Conservation (phyloP, 2,888 invertebrate genomes). For the Polydesmus complanatus region DNA sequence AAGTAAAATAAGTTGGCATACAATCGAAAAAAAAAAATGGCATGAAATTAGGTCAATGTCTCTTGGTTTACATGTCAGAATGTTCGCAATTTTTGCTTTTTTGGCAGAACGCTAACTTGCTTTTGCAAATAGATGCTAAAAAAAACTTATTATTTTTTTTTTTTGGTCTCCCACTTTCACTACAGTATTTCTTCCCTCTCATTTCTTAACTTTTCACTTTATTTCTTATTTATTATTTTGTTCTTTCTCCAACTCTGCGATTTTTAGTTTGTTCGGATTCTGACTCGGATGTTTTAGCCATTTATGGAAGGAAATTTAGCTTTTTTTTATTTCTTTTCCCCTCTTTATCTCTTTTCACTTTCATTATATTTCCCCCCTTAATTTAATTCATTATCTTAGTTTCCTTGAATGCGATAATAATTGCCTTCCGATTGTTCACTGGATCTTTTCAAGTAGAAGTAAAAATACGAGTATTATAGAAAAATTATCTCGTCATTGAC, state of each 20-base stretch:
- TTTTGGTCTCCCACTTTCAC: too few relatives aligned
- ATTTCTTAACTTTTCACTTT: too few relatives aligned
- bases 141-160: too few relatives aligned
- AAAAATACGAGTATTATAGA: too few relatives aligned
- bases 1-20: slow-evolving; percentile 1
- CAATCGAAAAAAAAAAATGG: neutral
- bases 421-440: neutral
- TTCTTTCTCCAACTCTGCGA: too few relatives aligned
- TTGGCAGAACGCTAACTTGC: neutral
- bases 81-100: neutral
- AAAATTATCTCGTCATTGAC: neutral
- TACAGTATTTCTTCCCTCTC: too few relatives aligned
- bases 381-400: neutral
- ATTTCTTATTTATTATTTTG: too few relatives aligned
- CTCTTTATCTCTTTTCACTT: too few relatives aligned
- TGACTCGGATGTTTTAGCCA: neutral
- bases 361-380: too few relatives aligned
- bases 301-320: neutral
- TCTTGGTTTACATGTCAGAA: neutral
- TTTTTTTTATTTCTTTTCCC: neutral
- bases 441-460: neutral
- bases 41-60: slow-evolving; percentile 7
- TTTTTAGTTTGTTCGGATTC: too few relatives aligned
- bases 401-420: neutral
- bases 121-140: neutral